Percentiles rank a stretch among this genome's conserved stretches.
These are phyloP conservation scores for Pseudorhiza aurosa DNA, from an alignment of 30 jellyfish, hydroid and myxozoan genomes.

Conservation along the genomic window DNA sequence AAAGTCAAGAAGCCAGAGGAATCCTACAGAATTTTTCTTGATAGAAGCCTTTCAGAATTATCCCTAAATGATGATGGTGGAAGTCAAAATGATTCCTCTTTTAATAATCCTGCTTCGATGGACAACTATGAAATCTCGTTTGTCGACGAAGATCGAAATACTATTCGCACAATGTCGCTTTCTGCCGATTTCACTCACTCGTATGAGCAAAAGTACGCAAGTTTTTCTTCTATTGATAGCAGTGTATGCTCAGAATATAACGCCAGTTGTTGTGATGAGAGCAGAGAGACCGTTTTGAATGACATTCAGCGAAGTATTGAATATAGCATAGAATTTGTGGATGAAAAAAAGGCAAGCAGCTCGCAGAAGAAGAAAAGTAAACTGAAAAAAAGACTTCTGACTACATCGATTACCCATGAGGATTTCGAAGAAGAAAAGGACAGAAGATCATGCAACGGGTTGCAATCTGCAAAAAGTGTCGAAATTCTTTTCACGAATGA, in stretches of 20 bases:
- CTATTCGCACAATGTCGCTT: constrained; percentile 19
- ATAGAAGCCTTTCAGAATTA: constrained; percentile 18
- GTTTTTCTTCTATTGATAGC: background rate
- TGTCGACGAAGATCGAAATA: constrained; percentile 33
- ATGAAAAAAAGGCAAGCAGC: background rate
- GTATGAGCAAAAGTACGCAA: constrained; percentile 7
- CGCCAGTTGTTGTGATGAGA: background rate
- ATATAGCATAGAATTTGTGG: constrained; percentile 38
- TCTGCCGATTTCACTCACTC: constrained; percentile 59
- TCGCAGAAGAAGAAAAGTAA: background rate
- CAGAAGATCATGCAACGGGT: background rate
- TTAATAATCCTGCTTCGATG: constrained; percentile 21
- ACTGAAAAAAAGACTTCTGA: background rate
- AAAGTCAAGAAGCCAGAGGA: constrained; percentile 17
- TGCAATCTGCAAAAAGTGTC: background rate
- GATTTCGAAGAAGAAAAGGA: background rate
- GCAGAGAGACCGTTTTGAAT: background rate
- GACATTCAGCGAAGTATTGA: constrained; percentile 15
- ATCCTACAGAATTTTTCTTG: constrained; percentile 35
- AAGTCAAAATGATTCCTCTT: background rate
- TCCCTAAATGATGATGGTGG: constrained; percentile 15
- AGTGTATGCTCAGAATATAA: background rate
- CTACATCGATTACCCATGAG: background rate
- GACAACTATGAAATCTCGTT: constrained; percentile 58
- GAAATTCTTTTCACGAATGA: constrained; percentile 39